Evolutionary conservation across 1,140 invertebrate genomes (phyloP).

Genomic region (Acyrthosiphon pisum): DNA sequence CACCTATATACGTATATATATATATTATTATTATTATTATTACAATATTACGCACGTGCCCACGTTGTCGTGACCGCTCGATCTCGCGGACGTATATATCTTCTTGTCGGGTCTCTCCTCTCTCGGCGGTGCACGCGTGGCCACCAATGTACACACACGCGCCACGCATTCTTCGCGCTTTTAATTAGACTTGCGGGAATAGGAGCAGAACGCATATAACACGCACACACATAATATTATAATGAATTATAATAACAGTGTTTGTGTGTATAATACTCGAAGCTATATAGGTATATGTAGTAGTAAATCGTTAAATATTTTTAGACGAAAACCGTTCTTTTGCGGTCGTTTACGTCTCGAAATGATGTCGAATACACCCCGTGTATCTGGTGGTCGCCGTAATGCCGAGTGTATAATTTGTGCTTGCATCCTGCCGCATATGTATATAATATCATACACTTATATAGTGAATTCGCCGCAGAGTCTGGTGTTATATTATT

Average conservation of each 20-base stretch:
- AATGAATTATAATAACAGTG: not conserved
- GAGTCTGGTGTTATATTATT: not conserved
- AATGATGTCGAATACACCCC: not conserved
- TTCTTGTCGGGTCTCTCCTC: not conserved
- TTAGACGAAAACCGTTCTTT: not conserved
- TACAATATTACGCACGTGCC: not conserved
- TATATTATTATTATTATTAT: no score
- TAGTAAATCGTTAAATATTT: not conserved
- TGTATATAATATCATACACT: no score
- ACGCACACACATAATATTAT: not conserved
- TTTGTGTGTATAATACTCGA: not conserved
- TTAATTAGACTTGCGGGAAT: not conserved
- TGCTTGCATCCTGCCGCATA: not conserved
- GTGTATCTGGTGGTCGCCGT: not conserved
- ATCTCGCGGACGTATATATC: not conserved
- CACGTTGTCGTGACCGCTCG: not conserved
- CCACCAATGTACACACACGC: not conserved
- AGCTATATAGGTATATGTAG: not conserved
- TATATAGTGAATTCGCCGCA: not conserved
- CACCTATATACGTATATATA: not conserved
- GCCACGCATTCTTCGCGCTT: not conserved
- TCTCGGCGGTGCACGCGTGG: not conserved
- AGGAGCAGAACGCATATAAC: not conserved
- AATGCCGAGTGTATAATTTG: not conserved
- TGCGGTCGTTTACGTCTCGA: not conserved